Evolutionary conservation across 2,113 vertebrate species (phyloP).

Genomic region (Boulengeromyrus knoepffleri): DNA sequence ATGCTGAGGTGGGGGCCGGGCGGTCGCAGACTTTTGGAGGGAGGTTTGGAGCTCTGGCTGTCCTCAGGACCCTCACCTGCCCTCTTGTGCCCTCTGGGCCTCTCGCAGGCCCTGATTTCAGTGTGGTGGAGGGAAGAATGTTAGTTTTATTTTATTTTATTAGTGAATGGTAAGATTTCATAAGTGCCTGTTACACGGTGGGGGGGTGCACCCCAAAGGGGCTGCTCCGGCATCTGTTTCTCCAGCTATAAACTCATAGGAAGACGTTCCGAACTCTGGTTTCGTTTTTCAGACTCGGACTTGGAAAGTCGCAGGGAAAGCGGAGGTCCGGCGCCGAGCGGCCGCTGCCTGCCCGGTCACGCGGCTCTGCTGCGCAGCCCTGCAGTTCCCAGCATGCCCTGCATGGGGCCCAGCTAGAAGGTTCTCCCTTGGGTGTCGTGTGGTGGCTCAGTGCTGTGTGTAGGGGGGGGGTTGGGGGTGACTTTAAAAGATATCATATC

Average conservation of each 20-base stretch:
- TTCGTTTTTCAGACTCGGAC: background rate
- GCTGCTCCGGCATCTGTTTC: background rate
- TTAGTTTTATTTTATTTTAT: background rate
- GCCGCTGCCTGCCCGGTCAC: background rate
- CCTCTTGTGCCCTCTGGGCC: background rate
- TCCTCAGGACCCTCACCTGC: background rate
- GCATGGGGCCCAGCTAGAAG: background rate
- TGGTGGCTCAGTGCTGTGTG: background rate
- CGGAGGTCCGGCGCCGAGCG: background rate
- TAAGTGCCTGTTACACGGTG: slow-evolving; percentile 19
- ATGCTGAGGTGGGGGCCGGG: background rate
- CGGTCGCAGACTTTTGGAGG: background rate
- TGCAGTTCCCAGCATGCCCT: background rate
- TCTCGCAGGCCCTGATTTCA: background rate
- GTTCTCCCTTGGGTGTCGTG: background rate
- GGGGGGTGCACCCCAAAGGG: slow-evolving; percentile 3
- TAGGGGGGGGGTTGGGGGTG: background rate
- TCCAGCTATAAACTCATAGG: background rate
- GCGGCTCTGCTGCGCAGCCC: background rate
- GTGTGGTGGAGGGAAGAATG: background rate
- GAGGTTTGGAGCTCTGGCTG: background rate
- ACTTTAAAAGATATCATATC: background rate
- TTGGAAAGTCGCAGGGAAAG: too few species aligned
- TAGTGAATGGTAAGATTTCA: slow-evolving; percentile 4
- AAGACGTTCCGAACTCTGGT: background rate